phyloP scores from a whole-genome alignment of 2,797 vertebrate genomes.

The Amazona finschi region DNA sequence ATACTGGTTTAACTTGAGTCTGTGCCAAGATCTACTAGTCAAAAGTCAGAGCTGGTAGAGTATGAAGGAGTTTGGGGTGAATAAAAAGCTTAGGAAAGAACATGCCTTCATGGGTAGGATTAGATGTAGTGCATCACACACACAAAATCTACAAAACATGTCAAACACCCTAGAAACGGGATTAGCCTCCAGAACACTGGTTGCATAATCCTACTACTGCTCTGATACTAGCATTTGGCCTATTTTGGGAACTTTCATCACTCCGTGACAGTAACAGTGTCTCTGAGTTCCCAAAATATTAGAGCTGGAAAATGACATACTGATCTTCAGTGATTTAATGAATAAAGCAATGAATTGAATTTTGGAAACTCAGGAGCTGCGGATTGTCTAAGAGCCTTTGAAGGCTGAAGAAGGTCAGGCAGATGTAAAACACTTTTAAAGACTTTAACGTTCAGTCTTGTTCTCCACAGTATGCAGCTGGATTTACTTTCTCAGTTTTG shows the following conservation, averaged over 20 bases:
- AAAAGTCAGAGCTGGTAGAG: neutral
- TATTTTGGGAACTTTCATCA: neutral
- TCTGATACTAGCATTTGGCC: neutral
- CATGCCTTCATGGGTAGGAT: neutral
- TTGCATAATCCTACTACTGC: neutral
- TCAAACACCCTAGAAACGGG: neutral
- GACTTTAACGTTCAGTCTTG: accelerated
- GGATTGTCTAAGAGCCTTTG: neutral
- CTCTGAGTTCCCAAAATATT: neutral
- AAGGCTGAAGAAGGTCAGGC: neutral
- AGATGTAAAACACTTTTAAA: neutral
- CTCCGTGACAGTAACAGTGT: neutral
- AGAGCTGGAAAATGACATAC: neutral
- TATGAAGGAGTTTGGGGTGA: neutral
- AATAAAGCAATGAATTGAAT: neutral
- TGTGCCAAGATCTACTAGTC: neutral
- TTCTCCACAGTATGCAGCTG: neutral
- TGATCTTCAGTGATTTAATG: neutral
- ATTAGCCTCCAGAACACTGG: neutral
- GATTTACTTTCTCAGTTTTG: neutral
- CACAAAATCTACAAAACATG: neutral
- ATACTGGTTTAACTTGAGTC: neutral
- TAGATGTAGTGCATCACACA: neutral
- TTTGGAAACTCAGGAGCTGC: neutral
- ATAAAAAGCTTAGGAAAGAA: neutral